These are phyloP conservation scores for Hydraecia micacea DNA, from an alignment of 2,888 invertebrate genomes.

Conservation along the genomic window DNA sequence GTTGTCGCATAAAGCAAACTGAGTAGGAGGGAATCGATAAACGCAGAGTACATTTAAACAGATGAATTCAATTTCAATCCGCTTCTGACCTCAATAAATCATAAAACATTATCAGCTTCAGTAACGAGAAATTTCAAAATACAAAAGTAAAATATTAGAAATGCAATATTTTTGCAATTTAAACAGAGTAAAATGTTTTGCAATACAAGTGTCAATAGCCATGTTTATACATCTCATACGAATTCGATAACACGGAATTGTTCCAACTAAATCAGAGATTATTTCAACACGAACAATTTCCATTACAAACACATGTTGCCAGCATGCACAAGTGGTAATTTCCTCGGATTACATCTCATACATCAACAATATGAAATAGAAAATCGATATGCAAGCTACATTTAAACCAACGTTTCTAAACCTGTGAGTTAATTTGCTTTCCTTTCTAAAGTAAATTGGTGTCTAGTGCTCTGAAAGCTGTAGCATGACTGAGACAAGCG, in stretches of 20 bases:
- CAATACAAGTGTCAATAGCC: slow-evolving; percentile 61
- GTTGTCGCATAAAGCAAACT: background rate
- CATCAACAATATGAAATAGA: slow-evolving; percentile 57
- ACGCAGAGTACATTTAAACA: slow-evolving; percentile 5
- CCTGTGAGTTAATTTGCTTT: slow-evolving; percentile 40
- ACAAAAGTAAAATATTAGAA: slow-evolving; percentile 32
- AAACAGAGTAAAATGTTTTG: slow-evolving; percentile 51
- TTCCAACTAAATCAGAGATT: slow-evolving; percentile 62
- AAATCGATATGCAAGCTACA: slow-evolving; percentile 56
- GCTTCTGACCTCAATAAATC: slow-evolving; percentile 41
- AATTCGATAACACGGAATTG: slow-evolving; percentile 64
- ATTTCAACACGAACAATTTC: slow-evolving; percentile 65
- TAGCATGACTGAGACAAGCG: slow-evolving; percentile 64
- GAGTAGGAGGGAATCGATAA: slow-evolving; percentile 5
- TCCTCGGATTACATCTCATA: slow-evolving; percentile 57
- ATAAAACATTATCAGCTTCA: slow-evolving; percentile 44
- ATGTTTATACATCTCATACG: slow-evolving; percentile 62
- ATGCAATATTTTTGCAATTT: slow-evolving; percentile 52
- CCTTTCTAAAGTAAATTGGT: slow-evolving; percentile 45
- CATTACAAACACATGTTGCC: slow-evolving; percentile 59
- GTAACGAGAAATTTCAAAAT: slow-evolving; percentile 43
- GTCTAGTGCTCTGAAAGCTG: slow-evolving; percentile 42
- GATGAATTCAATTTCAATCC: slow-evolving; percentile 26
- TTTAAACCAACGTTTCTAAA: slow-evolving; percentile 28
- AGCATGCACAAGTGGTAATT: slow-evolving; percentile 55